Evolutionary conservation across 2,888 invertebrate genomes (phyloP), one percentile per base, ranked within the genome.

Genomic region (Ceriagrion tenellum): DNA sequence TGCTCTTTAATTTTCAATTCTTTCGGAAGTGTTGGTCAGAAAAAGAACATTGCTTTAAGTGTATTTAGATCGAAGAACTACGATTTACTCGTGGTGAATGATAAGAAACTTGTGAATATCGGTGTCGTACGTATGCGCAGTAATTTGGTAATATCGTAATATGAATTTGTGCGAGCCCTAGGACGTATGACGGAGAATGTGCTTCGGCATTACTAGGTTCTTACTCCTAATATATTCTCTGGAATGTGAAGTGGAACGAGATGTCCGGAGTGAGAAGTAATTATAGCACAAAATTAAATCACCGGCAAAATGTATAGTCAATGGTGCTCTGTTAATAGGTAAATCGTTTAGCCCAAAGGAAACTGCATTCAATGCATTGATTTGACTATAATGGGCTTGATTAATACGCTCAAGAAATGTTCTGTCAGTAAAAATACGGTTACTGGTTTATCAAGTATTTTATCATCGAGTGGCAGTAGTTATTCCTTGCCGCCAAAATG

Each of bases 401-500:
- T 93, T 12, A 93, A 69, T 69, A 93, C 47, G 63, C 18, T 93
- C 74, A 93, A 69, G 47, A 93, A 69, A 47, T 93, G 93, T 26
- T 93, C 93, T 3, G 47, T 93, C 13, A 74, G 93, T n/a, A 93
- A 30, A n/a, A 93, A 69, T 30, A 47, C 69, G 26, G 93, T 30
- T 30, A 18, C 69, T 47, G 93, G 93, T 26, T 55, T 93, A 47
- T 93, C 69, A 74, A 93, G 69, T 26, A 40, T 69, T 69, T 69
- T 47, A 63, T 47, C 40, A 26, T 47, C 47, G 13, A 47, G 47
- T 26, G 69, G 63, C 12, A 69, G 63, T 59, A 40, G 63, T 63
- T 69, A 55, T 20, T 93, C 16, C 26, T 47, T 26, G 16, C 55
- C 69, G n/a, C 26, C 47, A 23, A 93, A 93, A 47, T 69, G 47